Evolutionary conservation across 2,797 vertebrate species (phyloP).

Genomic region (Heliangelus exortis): DNA sequence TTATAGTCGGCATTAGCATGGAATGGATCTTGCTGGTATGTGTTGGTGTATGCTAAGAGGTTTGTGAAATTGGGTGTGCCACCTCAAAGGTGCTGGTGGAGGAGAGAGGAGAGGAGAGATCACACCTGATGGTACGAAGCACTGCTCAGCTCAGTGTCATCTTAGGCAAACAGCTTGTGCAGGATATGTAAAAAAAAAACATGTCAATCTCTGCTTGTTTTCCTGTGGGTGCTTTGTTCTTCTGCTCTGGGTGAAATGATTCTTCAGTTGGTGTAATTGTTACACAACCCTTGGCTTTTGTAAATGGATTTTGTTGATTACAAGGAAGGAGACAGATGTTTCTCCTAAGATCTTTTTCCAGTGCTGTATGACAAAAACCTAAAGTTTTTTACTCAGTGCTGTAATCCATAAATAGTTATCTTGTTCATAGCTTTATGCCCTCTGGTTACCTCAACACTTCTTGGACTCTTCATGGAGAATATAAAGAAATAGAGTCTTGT

Average conservation of each 20-base stretch:
- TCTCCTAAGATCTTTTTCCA: background rate
- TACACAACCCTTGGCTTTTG: conserved; percentile 11
- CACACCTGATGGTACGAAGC: accelerated
- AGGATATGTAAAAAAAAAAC: background rate
- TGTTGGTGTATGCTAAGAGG: background rate
- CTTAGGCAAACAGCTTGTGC: background rate
- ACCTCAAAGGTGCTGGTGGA: accelerated
- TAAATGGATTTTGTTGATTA: conserved; percentile 26
- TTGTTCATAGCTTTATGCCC: background rate
- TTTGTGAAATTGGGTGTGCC: background rate
- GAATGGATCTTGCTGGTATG: no score
- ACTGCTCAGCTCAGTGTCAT: background rate
- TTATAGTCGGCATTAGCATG: accelerated
- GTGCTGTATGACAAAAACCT: background rate
- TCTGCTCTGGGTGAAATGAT: conserved; percentile 34
- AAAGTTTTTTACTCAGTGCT: background rate
- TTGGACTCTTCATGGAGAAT: background rate
- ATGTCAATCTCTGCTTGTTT: background rate
- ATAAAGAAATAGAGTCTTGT: background rate
- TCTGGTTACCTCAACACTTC: background rate
- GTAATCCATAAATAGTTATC: background rate
- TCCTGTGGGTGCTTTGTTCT: background rate
- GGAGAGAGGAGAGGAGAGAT: background rate
- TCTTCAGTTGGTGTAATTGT: background rate
- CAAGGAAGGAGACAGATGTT: conserved; percentile 13